Conservation (phyloP, 2,113 vertebrate species). For the Callipepla squamata region DNA sequence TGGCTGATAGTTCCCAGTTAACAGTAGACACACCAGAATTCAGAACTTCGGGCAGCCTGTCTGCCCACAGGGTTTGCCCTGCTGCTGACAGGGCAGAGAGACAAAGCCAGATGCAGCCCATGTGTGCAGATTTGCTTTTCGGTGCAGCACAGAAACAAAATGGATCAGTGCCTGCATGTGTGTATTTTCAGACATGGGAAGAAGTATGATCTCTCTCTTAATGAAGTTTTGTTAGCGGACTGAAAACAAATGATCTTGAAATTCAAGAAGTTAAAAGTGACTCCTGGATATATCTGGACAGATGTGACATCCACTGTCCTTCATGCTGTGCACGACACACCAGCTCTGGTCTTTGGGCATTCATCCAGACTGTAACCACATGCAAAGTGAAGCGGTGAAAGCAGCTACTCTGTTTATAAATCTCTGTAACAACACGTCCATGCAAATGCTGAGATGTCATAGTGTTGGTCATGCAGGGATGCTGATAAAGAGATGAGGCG, state of each 20-base stretch:
- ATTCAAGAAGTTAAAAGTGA: not conserved
- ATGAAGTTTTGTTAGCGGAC: not conserved
- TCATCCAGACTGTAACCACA: not conserved
- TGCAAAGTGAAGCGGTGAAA: rapidly evolving
- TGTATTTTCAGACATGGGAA: not conserved
- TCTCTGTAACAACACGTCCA: not conserved
- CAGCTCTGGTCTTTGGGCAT: not conserved
- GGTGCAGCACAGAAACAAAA: not conserved
- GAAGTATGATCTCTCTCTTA: not conserved
- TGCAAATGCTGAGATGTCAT: not conserved
- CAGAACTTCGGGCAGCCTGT: not conserved
- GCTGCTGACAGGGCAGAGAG: not conserved
- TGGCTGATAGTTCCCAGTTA: not conserved
- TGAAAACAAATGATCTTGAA: not conserved
- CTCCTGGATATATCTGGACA: not conserved
- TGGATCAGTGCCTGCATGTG: rapidly evolving
- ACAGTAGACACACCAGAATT: not conserved
- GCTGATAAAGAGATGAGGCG: not conserved
- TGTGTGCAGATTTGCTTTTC: not conserved
- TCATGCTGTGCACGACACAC: not conserved
- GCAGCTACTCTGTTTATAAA: not conserved
- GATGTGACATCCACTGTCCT: not conserved
- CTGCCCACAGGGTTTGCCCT: rapidly evolving
- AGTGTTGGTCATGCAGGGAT: not conserved
- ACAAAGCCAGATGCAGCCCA: not conserved